Evolutionary conservation across 1,140 invertebrate species (phyloP).

Genomic region (Papilio glaucus): DNA sequence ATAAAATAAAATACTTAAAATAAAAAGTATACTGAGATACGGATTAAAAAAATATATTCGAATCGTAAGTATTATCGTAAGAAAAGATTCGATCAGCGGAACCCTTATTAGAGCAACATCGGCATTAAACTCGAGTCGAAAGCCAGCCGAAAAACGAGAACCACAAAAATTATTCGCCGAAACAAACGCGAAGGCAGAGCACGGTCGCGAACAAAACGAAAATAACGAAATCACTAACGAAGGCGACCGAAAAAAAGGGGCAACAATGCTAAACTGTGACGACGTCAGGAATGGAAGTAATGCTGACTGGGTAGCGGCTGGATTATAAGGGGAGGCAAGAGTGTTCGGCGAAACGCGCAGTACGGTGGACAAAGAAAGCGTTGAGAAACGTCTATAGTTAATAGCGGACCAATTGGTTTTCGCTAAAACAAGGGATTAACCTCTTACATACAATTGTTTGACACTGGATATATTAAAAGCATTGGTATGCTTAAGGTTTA

Average conservation of each 20-base stretch:
- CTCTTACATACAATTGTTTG: background rate
- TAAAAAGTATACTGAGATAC: background rate
- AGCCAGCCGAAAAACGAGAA: conserved; percentile 41
- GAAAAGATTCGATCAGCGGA: conserved; percentile 21
- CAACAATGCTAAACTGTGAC: conserved; percentile 74
- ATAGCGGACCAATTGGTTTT: background rate
- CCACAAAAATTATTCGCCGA: conserved; percentile 47
- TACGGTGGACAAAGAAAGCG: conserved; percentile 36
- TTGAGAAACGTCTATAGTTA: conserved; percentile 20
- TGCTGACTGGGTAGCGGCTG: conserved; percentile 45
- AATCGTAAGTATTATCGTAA: conserved; percentile 28
- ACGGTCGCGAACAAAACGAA: conserved; percentile 49
- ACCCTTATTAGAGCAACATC: conserved; percentile 35
- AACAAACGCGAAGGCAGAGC: conserved; percentile 47
- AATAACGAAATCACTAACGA: conserved; percentile 55
- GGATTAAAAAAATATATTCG: background rate
- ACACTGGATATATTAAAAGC: background rate
- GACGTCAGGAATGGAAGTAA: conserved; percentile 63
- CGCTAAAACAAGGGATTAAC: background rate
- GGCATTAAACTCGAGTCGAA: conserved; percentile 42
- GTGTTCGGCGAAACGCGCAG: conserved; percentile 54
- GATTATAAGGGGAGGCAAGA: conserved; percentile 49
- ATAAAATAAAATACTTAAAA: conserved; percentile 10
- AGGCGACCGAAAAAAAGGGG: conserved; percentile 58
- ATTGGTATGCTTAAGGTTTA: background rate